Evolutionary conservation across 2,888 invertebrate genomes (phyloP).

Genomic region (Mesodorylaimus sp.): DNA sequence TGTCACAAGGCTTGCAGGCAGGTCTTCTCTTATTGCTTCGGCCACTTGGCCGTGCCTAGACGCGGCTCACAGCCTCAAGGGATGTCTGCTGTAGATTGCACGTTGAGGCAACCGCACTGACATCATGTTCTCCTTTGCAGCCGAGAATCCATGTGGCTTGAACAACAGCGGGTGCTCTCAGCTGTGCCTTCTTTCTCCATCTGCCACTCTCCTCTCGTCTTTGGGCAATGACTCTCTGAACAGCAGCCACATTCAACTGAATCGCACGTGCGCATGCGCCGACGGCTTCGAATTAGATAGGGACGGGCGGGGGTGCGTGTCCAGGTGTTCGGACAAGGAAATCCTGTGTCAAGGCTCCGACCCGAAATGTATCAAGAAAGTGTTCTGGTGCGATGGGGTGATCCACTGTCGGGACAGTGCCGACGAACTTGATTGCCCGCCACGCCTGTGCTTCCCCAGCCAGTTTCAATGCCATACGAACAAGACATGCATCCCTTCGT

Average conservation of each 20-base stretch:
- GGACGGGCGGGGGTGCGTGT: slow-evolving; percentile 18
- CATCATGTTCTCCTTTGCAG: slow-evolving; percentile 23
- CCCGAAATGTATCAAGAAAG: slow-evolving; percentile 21
- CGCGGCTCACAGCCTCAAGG: too few species aligned
- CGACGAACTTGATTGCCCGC: slow-evolving; percentile 23
- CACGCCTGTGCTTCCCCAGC: slow-evolving; percentile 61
- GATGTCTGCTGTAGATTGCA: too few species aligned
- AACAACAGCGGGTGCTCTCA: slow-evolving; percentile 52
- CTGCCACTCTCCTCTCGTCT: too few species aligned
- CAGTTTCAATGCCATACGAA: slow-evolving; percentile 81
- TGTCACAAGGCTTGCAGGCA: neutral
- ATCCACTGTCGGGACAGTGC: slow-evolving; percentile 19
- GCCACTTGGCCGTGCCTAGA: too few species aligned
- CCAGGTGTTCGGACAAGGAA: slow-evolving; percentile 16
- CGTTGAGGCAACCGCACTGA: too few species aligned
- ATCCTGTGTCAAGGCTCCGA: slow-evolving; percentile 22
- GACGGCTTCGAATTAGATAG: slow-evolving; percentile 19
- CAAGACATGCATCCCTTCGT: slow-evolving; percentile 35
- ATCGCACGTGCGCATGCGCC: slow-evolving; percentile 18
- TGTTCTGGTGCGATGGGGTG: slow-evolving; percentile 22
- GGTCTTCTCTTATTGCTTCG: neutral
- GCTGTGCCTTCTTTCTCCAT: slow-evolving; percentile 63
- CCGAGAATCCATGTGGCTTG: slow-evolving; percentile 50
- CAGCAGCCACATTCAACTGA: slow-evolving; percentile 1
- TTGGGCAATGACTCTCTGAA: too few species aligned